Percentiles rank a stretch among this genome's conserved stretches.
These are phyloP conservation scores for Drosophila grimshawi DNA, from an alignment of 1,140 invertebrate species.

Conservation along the genomic window DNA sequence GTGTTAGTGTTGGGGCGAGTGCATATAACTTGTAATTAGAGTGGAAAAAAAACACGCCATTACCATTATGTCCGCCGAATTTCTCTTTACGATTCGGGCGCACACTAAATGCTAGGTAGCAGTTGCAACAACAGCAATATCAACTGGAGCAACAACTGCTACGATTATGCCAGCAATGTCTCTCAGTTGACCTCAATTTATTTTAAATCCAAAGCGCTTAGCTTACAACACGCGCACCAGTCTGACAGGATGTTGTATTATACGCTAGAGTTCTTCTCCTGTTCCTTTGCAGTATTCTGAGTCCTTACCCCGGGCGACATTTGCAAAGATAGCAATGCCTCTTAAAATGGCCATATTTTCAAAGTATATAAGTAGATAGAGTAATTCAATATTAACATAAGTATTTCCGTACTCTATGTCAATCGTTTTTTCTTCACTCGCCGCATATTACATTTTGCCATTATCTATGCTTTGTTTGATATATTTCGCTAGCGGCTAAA, in stretches of 20 bases:
- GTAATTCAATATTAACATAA: neutral
- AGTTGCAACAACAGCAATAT: conserved; percentile 14
- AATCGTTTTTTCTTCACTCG: neutral
- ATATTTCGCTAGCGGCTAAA: conserved; percentile 35
- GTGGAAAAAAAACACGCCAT: conserved; percentile 78
- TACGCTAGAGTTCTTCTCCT: conserved; percentile 4
- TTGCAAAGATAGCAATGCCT: conserved; percentile 5
- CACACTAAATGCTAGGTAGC: conserved; percentile 51
- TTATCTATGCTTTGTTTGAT: conserved; percentile 43
- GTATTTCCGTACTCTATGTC: neutral
- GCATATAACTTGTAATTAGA: conserved; percentile 78
- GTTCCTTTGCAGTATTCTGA: neutral
- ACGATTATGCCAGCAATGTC: conserved; percentile 38
- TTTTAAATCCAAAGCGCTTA: conserved; percentile 78
- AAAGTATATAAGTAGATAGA: neutral
- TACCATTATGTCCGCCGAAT: conserved; percentile 81
- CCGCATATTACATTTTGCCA: neutral
- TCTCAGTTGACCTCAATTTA: conserved; percentile 73
- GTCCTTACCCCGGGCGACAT: conserved; percentile 7
- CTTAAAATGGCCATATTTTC: neutral
- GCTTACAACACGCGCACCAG: conserved; percentile 73
- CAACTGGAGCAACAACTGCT: conserved; percentile 42
- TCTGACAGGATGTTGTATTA: conserved; percentile 43
- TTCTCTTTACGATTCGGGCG: conserved; percentile 69
- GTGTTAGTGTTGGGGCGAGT: conserved; percentile 32